Base-by-base conservation (phyloP, 2,797 vertebrate species). In the Lycodopsis pacificus region DNA sequence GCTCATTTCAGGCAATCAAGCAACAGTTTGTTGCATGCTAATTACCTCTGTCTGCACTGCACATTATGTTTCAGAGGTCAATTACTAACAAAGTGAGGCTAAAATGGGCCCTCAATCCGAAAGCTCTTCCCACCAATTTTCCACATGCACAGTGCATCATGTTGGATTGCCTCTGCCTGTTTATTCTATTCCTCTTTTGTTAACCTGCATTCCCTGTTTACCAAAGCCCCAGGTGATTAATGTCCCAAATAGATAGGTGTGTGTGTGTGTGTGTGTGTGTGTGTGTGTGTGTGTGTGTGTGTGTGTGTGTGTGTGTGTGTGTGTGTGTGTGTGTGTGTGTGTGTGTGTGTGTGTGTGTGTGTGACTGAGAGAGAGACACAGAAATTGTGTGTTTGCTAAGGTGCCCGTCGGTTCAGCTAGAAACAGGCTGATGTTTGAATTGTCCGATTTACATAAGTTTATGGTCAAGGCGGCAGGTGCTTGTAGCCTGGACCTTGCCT, bases 1-100 rank as follows among this genome's bases (percentile, higher is more conserved):
- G 96, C 96, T 97, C 95, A 97, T 97, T 97, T 97, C 92, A 93
- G 91, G 95, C 97, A 99, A 98, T 98, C 97, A 97, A 95, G 92
- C 94, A 94, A 96, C 96, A 96, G 95, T 98, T 98, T 96, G 93
- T 95, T 94, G 95, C 93, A 94, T 92, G 92, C 95, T 98, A 98
- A 99, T 98, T 98, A 96, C 95, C 90, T 93, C 91, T 96, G 96
- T 97, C 97, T 96, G 97, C 97, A 97, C 96, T 94, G 94, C 96
- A 96, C 96, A 93, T 97, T 97, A 96, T 94, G 89, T 95, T 96
- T 95, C 96, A 96, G 96, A 97, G 97, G 97, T 99, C 97, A 99
- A 97, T 99, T 98, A 98, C 96, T 91, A 94, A 94, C 95, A 95
- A 96, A 96, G 95, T 94, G 95, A 97, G 96, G 96, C 94, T 92